phyloP scores from a whole-genome alignment of 2,797 vertebrate genomes.

The Knipowitschia caucasica region DNA sequence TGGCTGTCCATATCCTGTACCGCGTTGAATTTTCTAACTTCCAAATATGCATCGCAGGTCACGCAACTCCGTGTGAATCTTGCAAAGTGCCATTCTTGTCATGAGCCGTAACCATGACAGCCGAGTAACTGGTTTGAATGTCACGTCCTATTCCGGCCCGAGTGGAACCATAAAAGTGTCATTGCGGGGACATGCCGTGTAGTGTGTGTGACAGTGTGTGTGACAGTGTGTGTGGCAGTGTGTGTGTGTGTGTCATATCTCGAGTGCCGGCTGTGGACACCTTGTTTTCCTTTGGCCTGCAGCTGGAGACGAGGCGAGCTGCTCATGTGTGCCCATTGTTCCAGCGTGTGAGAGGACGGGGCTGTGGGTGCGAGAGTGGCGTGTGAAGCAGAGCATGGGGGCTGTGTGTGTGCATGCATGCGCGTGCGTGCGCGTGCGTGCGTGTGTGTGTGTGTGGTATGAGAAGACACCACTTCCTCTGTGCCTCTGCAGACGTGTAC shows the following conservation, averaged over 20 bases:
- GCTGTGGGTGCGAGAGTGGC: conserved; percentile 40
- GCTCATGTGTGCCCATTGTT: conserved; percentile 25
- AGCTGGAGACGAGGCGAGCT: conserved; percentile 36
- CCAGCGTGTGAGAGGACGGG: conserved; percentile 31
- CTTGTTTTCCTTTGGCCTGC: conserved; percentile 41
- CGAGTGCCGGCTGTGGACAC: conserved; percentile 49
- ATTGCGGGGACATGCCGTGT: conserved; percentile 10
- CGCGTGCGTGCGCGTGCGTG: conserved; percentile 42
- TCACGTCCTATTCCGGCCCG: conserved; percentile 2
- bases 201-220: too few relatives aligned
- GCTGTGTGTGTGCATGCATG: conserved; percentile 39
- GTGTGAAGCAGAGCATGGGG: conserved; percentile 49
- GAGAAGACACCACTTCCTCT: conserved; percentile 70
- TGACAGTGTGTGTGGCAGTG: too few relatives aligned
- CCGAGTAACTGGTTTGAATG: conserved; percentile 22
- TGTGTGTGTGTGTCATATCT: conserved; percentile 43
- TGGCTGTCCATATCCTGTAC: not conserved
- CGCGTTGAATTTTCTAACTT: not conserved
- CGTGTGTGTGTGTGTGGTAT: conserved; percentile 59
- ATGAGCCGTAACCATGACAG: conserved; percentile 7
- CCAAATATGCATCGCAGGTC: not conserved
- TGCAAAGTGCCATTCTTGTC: conserved; percentile 15
- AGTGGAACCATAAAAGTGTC: conserved; percentile 23
- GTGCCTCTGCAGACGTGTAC: conserved; percentile 42
- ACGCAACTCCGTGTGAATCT: not conserved